A percentile compares a stretch with the other conserved stretches of the same genome.
phyloP scores from a whole-genome alignment of 2,113 vertebrate genomes.

The Thryonomys swinderianus region DNA sequence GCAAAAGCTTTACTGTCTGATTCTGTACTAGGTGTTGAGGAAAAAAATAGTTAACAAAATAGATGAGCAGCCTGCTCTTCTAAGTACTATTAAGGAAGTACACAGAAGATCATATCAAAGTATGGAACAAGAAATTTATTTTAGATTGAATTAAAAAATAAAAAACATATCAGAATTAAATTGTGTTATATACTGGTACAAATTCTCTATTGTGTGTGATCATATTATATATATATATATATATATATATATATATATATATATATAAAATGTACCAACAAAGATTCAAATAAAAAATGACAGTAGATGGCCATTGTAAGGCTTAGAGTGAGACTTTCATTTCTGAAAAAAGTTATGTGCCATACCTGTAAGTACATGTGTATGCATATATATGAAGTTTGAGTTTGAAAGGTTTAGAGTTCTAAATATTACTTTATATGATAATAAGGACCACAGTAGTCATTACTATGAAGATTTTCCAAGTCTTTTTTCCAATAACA shows the following conservation, averaged over 20 bases:
- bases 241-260: too few relatives aligned
- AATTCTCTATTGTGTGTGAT: too few relatives aligned
- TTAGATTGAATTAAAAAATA: conserved; percentile 1
- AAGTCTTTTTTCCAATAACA: conserved; percentile 25
- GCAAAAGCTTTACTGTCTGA: not conserved
- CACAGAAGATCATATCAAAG: not conserved
- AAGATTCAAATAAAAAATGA: too few relatives aligned
- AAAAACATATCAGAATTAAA: too few relatives aligned
- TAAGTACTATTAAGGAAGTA: not conserved
- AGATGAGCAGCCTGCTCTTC: not conserved
- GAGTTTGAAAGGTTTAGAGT: conserved; percentile 35
- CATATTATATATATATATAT: too few relatives aligned
- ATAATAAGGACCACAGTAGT: not conserved
- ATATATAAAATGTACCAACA: too few relatives aligned
- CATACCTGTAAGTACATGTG: not conserved
- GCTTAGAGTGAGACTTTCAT: conserved; percentile 16
- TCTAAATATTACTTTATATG: not conserved
- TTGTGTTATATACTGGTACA: too few relatives aligned
- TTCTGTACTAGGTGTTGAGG: not conserved
- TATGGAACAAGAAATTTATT: not conserved
- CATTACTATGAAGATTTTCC: not conserved
- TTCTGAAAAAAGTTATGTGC: conserved; percentile 11
- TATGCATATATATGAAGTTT: not conserved
- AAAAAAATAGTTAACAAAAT: not conserved
- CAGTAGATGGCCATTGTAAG: not conserved